phyloP scores from a whole-genome alignment of 2,113 vertebrate species.

The Brachypodius melanocephalos region DNA sequence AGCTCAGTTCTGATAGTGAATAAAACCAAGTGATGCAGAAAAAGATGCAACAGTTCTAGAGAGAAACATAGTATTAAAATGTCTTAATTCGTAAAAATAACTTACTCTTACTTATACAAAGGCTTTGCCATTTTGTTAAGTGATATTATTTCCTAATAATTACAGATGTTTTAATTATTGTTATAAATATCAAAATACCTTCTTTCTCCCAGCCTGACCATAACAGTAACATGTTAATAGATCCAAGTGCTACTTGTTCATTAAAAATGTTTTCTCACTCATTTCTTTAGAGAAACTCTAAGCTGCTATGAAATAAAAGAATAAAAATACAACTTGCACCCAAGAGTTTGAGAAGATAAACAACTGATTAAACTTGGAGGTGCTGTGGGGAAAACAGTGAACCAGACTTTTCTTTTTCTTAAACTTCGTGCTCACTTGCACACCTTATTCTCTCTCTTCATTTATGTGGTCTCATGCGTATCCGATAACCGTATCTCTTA shows the following conservation, averaged over 20 bases:
- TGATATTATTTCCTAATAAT: neutral
- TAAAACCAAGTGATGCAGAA: neutral
- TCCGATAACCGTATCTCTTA: neutral
- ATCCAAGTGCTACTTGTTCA: neutral
- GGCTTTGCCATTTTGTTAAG: neutral
- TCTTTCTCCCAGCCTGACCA: neutral
- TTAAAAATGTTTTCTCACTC: neutral
- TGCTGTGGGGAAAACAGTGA: neutral
- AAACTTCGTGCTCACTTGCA: neutral
- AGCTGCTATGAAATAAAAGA: neutral
- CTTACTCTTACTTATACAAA: neutral
- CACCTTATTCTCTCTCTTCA: neutral
- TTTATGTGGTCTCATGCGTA: neutral
- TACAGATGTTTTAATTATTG: neutral
- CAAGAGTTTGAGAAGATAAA: neutral
- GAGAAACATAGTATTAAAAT: neutral
- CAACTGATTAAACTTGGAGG: neutral
- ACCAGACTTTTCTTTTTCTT: neutral
- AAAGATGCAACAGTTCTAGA: neutral
- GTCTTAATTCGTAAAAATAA: neutral
- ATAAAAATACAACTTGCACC: neutral
- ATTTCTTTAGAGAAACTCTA: neutral
- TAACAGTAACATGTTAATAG: neutral
- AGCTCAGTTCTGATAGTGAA: neutral
- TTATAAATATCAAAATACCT: neutral